Evolutionary conservation across 2,888 invertebrate genomes (phyloP).

Genomic region (Acronicta alni): DNA sequence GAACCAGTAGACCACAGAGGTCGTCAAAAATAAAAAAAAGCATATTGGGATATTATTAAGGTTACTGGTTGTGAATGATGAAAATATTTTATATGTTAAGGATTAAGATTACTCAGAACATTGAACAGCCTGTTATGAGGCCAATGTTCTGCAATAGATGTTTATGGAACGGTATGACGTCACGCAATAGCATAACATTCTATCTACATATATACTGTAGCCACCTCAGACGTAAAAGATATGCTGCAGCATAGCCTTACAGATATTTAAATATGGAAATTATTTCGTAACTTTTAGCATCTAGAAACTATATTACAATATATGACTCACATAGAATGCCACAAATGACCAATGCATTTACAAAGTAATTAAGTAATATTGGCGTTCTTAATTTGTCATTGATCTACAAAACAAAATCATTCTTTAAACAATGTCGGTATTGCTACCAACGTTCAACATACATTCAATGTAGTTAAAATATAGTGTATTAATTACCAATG

Average conservation of each 20-base stretch:
- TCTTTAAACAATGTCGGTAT: conserved; percentile 9
- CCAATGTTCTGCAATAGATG: conserved; percentile 39
- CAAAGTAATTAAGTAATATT: conserved; percentile 58
- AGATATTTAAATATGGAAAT: background rate
- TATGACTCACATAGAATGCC: conserved; percentile 47
- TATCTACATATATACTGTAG: no score
- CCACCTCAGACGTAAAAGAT: no score
- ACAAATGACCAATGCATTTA: conserved; percentile 54
- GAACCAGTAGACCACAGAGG: no score
- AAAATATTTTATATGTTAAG: no score
- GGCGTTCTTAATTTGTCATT: conserved; percentile 50
- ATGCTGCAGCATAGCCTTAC: background rate
- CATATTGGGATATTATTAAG: no score
- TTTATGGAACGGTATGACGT: conserved; percentile 38
- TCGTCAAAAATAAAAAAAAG: no score
- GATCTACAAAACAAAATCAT: conserved; percentile 35
- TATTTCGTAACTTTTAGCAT: conserved; percentile 25
- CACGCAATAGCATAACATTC: conserved; percentile 13
- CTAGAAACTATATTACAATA: conserved; percentile 15
- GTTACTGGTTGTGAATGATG: no score
- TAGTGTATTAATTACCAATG: no score
- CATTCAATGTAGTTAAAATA: no score
- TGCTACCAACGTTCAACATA: background rate
- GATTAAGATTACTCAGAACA: no score
- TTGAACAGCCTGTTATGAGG: conserved; percentile 41